Base-by-base conservation (phyloP, 2,797 vertebrate species). In the Aphelocoma californica region DNA sequence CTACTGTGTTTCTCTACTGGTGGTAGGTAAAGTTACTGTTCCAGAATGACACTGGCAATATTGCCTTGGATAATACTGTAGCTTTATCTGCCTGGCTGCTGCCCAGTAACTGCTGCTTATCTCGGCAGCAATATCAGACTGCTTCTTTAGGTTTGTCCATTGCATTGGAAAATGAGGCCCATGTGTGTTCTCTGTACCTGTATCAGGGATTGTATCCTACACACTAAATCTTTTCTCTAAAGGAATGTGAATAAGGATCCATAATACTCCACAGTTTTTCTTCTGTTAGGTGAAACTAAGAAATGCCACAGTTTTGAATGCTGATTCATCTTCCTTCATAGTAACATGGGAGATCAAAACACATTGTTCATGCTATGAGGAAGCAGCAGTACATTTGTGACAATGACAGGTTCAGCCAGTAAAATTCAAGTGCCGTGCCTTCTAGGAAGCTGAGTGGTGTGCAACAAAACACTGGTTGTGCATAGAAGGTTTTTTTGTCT, bases 21-120 rank as follows among this genome's bases (percentile, higher is more conserved):
- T 82, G 83, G 74, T 80, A 82, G 80, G 81, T 82, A 77, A 90
- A 90, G 90, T 77, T 90, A 86, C 54, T 72, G 80, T 93, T 96
- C 77, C 88, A 94, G 92, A 90, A 82, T 91, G 92, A 83, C 73
- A 75, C 66, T 77, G 72, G 51, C 62, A 88, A 3, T 89, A 87
- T 47, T 85, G 71, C 77, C 81, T 57, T 2, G 7, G 88, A 60
- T 91, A 88, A 93, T 77, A 14, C 62, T 70, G 62, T 64, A 74
- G 77, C 62, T 75, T 90, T 90, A 92, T 94, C 80, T 94, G 70
- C 71, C 57, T 88, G 88, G 85, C 85, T 95, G 65, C 92, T 92
- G 69, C 80, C 81, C 95, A 88, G 65, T 64, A 81, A 56, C 82
- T 69, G 45, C 80, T 85, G 85, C 88, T 96, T 95, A 90, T 93